Evolutionary conservation across 1,140 invertebrate genomes (phyloP).

Genomic region (Periplaneta americana): DNA sequence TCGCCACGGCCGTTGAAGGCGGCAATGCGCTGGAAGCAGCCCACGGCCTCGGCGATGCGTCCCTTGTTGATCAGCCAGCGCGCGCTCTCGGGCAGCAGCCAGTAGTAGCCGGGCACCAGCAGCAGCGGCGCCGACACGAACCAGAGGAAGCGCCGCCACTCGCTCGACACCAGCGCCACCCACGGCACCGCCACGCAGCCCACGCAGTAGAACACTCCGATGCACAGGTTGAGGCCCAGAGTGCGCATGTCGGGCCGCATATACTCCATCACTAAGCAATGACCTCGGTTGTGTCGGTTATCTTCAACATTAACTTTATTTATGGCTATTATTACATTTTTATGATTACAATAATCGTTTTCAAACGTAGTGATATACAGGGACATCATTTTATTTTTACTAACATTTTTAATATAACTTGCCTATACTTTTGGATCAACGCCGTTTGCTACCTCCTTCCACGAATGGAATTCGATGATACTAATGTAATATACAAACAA

Average conservation of each 20-base stretch:
- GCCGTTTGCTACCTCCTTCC: too few relatives aligned
- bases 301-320: too few relatives aligned
- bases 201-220: conserved; percentile 52
- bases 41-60: conserved; percentile 44
- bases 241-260: conserved; percentile 50
- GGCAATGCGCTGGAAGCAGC: conserved; percentile 47
- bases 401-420: too few relatives aligned
- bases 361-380: too few relatives aligned
- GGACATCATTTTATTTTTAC: too few relatives aligned
- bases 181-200: conserved; percentile 49
- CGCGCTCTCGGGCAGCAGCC: conserved; percentile 50
- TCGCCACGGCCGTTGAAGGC: conserved; percentile 46
- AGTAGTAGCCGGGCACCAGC: conserved; percentile 40
- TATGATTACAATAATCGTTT: too few relatives aligned
- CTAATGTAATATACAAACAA: too few relatives aligned
- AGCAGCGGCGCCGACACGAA: conserved; percentile 46
- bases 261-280: conserved; percentile 43
- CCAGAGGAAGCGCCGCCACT: conserved; percentile 49
- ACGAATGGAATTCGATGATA: too few relatives aligned
- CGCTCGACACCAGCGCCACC: conserved; percentile 44
- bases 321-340: too few relatives aligned
- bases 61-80: conserved; percentile 56
- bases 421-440: too few relatives aligned
- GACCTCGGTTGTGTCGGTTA: too few relatives aligned
- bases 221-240: conserved; percentile 50